Conservation (phyloP, 2,888 invertebrate genomes). For the Sisyra terminalis region DNA sequence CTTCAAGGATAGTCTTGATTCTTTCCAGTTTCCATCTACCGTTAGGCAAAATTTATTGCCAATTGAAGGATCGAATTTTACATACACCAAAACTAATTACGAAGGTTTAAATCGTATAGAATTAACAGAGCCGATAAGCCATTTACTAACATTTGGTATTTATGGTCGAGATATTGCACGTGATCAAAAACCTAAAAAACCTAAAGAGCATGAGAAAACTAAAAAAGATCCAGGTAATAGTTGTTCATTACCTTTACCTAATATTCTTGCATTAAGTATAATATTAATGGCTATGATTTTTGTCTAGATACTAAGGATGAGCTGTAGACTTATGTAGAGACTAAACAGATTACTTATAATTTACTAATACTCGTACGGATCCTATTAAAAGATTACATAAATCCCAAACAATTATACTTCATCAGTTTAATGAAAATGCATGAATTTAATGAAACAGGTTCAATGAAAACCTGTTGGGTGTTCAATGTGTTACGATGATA, state of each 20-base stretch:
- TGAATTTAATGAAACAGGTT: no score
- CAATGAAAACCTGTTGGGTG: no score
- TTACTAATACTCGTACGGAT: background rate
- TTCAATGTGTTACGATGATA: no score
- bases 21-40: constrained; percentile 3
- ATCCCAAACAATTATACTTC: no score
- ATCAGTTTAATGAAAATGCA: no score
- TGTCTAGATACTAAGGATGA: background rate
- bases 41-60: background rate
- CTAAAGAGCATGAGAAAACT: background rate
- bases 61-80: background rate
- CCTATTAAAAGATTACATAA: no score
- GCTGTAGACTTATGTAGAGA: background rate
- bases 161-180: constrained; percentile 5
- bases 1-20: constrained; percentile 1
- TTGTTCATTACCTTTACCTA: background rate
- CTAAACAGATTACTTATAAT: background rate
- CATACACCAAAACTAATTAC: background rate
- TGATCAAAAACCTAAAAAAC: background rate
- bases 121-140: background rate
- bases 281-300: background rate
- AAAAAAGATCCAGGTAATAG: background rate
- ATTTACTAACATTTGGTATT: constrained; percentile 6
- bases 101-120: background rate
- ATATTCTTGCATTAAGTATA: background rate